Base-by-base conservation (phyloP, 2,888 invertebrate genomes). In the Acronicta alni region DNA sequence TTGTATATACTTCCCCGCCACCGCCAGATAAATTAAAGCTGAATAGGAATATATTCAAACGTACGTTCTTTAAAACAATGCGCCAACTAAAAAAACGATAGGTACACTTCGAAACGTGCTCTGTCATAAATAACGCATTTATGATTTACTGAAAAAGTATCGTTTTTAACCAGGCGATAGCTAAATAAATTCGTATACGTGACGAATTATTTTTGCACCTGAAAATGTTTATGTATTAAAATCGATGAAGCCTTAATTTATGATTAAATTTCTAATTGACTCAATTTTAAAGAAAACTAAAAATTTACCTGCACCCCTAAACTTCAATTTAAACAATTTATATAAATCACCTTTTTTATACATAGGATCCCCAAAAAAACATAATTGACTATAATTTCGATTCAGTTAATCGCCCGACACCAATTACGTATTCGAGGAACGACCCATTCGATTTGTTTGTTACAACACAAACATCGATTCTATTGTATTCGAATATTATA, bases 401-500 rank as follows among this genome's bases (percentile, higher is more conserved):
- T 62, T 61, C 70, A 71, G 53, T 66, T 67, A 68, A 68, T 75
- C 68, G 64, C 51, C 57, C 58, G 45, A 58, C 58, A 65, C 76
- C 80, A 80, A 84, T 84, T 77, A 82, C 46, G 65, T 72, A 83
- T 83, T 80, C 85, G 38, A 45, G 48, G 66, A 72, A 69, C 69
- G 70, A 67, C 48, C 55, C 53, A 64, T 53, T 57, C 67, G 54
- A 69, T 66, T 73, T 71, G 67, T 71, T 73, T 69, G 67, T 69
- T 70, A 72, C 67, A 68, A 73, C 69, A 67, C 64, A 75, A 67
- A 68, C 52, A 72, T 75, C 63, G 72, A 75, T 75, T 72, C 79
- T 66, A 85, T 85, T 86, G 86, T 85, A 75, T 79, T 79, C 71
- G 72, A 79, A 82, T n/a, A n/a, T 82, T 79, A 68, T 79, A 81